Evolutionary conservation across 2,113 vertebrate genomes (phyloP).

Genomic region (pig (Sus scrofa)): T2T-Sscrofa CM000821.6:15254501-15255000

Average conservation of each 20-base stretch:
- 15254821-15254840: background rate
- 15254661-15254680: fast-evolving
- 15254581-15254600: fast-evolving
- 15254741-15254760: background rate
- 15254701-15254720: background rate
- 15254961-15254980: background rate
- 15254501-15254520: background rate
- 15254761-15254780: background rate
- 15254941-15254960: background rate
- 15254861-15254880: background rate
- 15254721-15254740: background rate
- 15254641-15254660: background rate
- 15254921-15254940: background rate
- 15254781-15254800: background rate
- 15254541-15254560: background rate
- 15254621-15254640: background rate
- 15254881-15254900: background rate
- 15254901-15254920: background rate
- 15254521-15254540: background rate
- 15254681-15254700: background rate
- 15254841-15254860: background rate
- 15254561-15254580: background rate
- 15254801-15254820: background rate
- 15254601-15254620: background rate
- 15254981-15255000: background rate